Evolutionary conservation across 2,113 vertebrate genomes (phyloP).

Genomic region (Poecile atricapillus): DNA sequence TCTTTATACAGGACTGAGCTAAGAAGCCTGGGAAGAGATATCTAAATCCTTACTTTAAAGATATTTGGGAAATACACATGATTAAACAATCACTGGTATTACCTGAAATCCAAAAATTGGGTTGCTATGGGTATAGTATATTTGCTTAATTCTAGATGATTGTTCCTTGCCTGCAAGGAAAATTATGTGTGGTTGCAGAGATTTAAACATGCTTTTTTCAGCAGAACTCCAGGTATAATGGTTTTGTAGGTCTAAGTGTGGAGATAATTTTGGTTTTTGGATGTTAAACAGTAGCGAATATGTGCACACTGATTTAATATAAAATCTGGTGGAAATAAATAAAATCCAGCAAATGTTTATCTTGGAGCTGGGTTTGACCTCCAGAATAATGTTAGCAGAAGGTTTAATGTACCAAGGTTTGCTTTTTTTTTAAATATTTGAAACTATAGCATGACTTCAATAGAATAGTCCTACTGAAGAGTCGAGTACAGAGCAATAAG

Average conservation of each 20-base stretch:
- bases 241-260: constrained; percentile 17
- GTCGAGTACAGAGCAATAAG: not conserved
- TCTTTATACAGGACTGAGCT: not conserved
- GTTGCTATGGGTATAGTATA: constrained; percentile 22
- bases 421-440: not conserved
- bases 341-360: constrained; percentile 11
- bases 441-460: not conserved
- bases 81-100: constrained; percentile 61
- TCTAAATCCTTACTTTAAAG: constrained; percentile 49
- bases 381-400: not conserved
- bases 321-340: constrained; percentile 38
- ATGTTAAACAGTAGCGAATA: constrained; percentile 7
- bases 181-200: constrained; percentile 42
- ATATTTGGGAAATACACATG: constrained; percentile 49
- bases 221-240: constrained; percentile 51
- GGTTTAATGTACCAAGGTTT: not conserved
- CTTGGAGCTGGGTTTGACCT: constrained; percentile 24
- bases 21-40: constrained; percentile 24
- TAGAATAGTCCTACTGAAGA: not conserved
- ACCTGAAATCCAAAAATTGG: constrained; percentile 44
- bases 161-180: constrained; percentile 61
- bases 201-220: constrained; percentile 45
- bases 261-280: constrained; percentile 45
- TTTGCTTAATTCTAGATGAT: constrained; percentile 57
- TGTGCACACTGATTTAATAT: not conserved